phyloP scores from a whole-genome alignment of 2,113 vertebrate species.

The Thryonomys swinderianus region DNA sequence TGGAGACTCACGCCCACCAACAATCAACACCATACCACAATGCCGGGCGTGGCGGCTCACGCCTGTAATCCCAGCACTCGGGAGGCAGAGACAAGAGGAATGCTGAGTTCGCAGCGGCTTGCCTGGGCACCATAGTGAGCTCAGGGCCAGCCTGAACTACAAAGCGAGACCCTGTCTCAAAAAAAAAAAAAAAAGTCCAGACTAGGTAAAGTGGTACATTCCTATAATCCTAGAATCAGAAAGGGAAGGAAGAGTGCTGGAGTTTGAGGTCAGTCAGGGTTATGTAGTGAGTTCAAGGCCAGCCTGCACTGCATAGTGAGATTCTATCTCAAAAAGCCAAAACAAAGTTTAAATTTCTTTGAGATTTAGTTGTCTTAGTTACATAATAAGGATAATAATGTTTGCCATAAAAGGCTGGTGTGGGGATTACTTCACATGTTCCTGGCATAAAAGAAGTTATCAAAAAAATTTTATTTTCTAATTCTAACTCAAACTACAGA shows the following conservation, averaged over 20 bases:
- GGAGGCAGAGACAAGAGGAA: no score
- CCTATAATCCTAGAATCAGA: background rate
- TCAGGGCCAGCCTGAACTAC: no score
- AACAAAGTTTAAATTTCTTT: constrained; percentile 39
- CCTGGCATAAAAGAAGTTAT: background rate
- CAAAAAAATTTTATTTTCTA: constrained; percentile 27
- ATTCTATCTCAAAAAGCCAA: background rate
- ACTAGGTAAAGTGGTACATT: background rate
- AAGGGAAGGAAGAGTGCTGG: background rate
- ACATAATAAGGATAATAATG: background rate
- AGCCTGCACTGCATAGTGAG: background rate
- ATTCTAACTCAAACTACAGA: constrained; percentile 19
- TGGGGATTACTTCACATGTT: background rate
- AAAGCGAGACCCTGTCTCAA: no score
- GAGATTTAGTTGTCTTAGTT: background rate
- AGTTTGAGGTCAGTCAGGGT: background rate
- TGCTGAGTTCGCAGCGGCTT: no score
- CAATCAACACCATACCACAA: no score
- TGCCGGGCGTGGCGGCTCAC: no score
- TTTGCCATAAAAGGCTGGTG: background rate
- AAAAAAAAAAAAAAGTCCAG: background rate
- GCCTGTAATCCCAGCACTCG: no score
- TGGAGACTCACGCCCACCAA: no score
- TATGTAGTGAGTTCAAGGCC: background rate
- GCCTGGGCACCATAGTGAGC: no score